Conservation (phyloP, 2,113 vertebrate species). For the Otolemur garnettii region DNA sequence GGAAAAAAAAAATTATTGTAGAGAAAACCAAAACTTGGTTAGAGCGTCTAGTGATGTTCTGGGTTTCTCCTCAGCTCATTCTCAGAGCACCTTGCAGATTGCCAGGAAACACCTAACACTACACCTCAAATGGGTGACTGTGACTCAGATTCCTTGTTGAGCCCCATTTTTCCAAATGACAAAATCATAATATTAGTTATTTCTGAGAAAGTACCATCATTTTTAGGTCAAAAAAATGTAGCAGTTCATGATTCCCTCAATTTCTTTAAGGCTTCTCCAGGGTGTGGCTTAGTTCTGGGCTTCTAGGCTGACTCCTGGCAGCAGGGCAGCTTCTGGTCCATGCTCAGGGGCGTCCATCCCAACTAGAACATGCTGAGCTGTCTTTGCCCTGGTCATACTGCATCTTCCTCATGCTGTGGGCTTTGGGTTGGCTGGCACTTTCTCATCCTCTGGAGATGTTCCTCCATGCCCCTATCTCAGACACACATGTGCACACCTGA, state of each 20-base stretch:
- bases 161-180: not conserved
- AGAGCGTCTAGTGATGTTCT: not conserved
- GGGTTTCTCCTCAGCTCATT: not conserved
- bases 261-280: not conserved
- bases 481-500: not conserved
- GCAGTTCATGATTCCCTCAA: not conserved
- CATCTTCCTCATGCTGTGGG: not conserved
- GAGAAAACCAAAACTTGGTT: slow-evolving; percentile 31
- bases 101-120: not conserved
- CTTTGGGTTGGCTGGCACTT: not conserved
- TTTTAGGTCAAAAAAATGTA: slow-evolving; percentile 57
- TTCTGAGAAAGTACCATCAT: slow-evolving; percentile 1
- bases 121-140: not conserved
- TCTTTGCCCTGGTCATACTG: not conserved
- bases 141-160: not conserved
- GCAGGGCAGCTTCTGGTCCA: not conserved
- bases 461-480: not conserved
- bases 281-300: not conserved
- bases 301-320: not conserved
- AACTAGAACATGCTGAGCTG: not conserved
- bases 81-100: not conserved
- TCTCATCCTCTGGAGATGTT: not conserved
- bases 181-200: slow-evolving; percentile 43
- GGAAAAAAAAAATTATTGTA: not conserved
- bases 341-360: not conserved